phyloP scores from a whole-genome alignment of 2,888 invertebrate species.

The Ischnura elegans region DNA sequence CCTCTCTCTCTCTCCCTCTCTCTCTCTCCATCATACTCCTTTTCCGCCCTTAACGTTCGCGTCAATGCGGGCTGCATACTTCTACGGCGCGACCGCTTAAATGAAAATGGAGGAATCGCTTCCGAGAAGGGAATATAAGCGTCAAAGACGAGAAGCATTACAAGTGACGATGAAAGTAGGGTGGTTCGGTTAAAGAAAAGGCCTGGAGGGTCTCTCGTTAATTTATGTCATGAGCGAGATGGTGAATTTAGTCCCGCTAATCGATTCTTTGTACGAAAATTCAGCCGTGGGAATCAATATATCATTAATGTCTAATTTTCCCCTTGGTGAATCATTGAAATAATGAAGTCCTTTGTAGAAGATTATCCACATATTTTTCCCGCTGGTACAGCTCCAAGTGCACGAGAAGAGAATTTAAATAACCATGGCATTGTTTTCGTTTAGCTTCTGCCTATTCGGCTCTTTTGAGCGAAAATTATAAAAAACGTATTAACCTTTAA shows the following conservation, averaged over 20 bases:
- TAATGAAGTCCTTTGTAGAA: background rate
- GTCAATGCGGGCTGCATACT: slow-evolving; percentile 35
- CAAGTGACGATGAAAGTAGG: background rate
- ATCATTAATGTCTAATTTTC: background rate
- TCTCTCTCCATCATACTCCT: background rate
- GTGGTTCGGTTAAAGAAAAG: background rate
- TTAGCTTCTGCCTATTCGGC: too few relatives aligned
- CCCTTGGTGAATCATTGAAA: background rate
- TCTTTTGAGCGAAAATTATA: too few relatives aligned
- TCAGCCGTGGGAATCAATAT: background rate
- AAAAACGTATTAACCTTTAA: too few relatives aligned
- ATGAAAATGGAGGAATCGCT: background rate
- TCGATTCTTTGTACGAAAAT: background rate
- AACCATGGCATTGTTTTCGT: too few relatives aligned
- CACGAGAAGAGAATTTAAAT: too few relatives aligned
- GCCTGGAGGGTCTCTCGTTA: background rate
- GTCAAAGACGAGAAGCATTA: background rate
- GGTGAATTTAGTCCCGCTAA: background rate
- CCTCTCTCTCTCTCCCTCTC: background rate
- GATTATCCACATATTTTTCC: background rate
- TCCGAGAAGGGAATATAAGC: background rate
- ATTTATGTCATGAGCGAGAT: background rate
- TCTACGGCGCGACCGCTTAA: slow-evolving; percentile 11
- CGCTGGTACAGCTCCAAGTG: too few relatives aligned
- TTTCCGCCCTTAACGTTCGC: background rate